A percentile compares a stretch with the other conserved stretches of the same genome.
These are phyloP conservation scores for Cinara cedri DNA, from an alignment of 2,888 invertebrate species.

Conservation along the genomic window DNA sequence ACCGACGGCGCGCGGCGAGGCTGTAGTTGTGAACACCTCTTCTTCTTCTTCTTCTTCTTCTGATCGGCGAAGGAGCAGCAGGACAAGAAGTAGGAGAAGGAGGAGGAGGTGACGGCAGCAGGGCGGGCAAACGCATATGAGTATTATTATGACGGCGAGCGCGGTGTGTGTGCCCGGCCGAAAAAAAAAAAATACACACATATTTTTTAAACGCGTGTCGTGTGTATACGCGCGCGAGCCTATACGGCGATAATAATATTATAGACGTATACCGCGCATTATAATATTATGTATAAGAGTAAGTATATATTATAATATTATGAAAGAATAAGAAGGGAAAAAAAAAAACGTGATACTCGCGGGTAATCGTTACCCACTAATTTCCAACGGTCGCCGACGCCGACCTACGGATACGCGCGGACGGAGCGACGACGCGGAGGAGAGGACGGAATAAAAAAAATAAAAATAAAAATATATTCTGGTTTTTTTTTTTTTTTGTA, in stretches of 20 bases:
- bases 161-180: conserved; percentile 6
- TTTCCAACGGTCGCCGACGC: conserved; percentile 30
- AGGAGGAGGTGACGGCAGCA: background rate
- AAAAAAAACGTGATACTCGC: conserved; percentile 31
- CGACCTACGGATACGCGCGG: background rate
- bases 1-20: conserved; percentile 16
- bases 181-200: conserved; percentile 21
- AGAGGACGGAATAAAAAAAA: background rate
- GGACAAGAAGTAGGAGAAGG: background rate
- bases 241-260: background rate
- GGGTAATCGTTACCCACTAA: conserved; percentile 44
- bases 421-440: too few species aligned
- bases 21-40: conserved; percentile 12
- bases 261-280: background rate
- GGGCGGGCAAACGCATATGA: background rate
- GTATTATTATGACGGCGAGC: too few species aligned
- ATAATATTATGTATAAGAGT: background rate
- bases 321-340: background rate
- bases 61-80: too few species aligned
- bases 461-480: background rate
- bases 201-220: conserved; percentile 35
- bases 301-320: background rate
- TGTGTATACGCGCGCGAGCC: background rate
- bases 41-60: conserved; percentile 1
- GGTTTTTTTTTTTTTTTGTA: background rate